Base-by-base conservation (phyloP, 2,888 invertebrate genomes). In the Drosophila lutescens region DNA sequence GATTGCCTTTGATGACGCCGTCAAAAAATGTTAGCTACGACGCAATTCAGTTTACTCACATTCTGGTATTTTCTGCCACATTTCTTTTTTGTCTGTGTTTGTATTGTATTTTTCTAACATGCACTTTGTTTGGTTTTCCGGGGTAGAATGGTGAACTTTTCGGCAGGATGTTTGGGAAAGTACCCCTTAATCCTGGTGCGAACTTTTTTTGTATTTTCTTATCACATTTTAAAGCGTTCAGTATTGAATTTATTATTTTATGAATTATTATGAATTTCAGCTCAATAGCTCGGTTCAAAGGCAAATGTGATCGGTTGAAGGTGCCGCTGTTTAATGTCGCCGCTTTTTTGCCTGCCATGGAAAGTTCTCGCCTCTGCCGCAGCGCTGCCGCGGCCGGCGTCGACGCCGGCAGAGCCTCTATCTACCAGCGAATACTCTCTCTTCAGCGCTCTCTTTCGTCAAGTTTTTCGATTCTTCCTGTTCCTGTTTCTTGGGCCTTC, bases 271-370 rank as follows among this genome's bases (percentile, higher is more conserved):
- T n/a, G n/a, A n/a, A n/a, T n/a, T n/a, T n/a, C n/a, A n/a, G n/a
- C n/a, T 9, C 51, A n/a, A 53, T 30, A 17, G 40, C 40, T 30
- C 34, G 44, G 30, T 15, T n/a, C 13, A 9, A 23, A 32, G 49
- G 71, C 43, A 56, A 67, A 80, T 76, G 88, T 86, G 91, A 90
- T 90, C 90, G 78, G 84, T 80, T 86, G 76, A 91, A 88, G 89
- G 90, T 85, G 88, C 86, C 82, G 86, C 74, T 88, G 88, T 83
- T 86, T 84, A 90, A 90, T 90, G 90, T 75, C 90, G 86, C 70
- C 58, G 82, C 77, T 78, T 79, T 81, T 79, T 77, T 75, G 80
- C 74, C 84, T 17, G 32, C 47, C 47, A 84, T 89, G 84, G 86
- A 90, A 90, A 90, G 89, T 90, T 88, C 86, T 46, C 44, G 44